phyloP scores from a whole-genome alignment of 2,888 invertebrate species.

The Cataglyphis albicans region DNA sequence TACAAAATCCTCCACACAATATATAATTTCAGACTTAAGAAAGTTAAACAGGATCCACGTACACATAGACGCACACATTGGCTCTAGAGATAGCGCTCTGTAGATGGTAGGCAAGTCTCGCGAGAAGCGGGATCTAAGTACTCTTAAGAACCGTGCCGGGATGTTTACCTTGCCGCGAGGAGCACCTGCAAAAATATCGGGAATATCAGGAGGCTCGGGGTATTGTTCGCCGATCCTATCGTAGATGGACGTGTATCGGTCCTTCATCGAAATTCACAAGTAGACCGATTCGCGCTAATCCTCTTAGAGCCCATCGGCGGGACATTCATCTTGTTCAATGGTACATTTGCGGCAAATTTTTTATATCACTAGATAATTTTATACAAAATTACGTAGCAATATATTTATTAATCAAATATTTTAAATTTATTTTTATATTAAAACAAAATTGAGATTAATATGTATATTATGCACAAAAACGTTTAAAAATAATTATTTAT shows the following conservation, averaged over 20 bases:
- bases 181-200: slow-evolving; percentile 70
- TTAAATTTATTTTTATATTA: neutral
- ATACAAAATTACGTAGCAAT: neutral
- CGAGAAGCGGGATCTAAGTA: slow-evolving; percentile 61
- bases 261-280: slow-evolving; percentile 47
- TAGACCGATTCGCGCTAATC: slow-evolving; percentile 54
- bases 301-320: slow-evolving; percentile 19
- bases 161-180: slow-evolving; percentile 19
- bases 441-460: neutral
- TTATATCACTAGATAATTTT: neutral
- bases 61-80: slow-evolving; percentile 13
- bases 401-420: neutral
- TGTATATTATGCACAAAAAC: neutral
- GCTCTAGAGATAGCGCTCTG: slow-evolving; percentile 33
- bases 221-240: slow-evolving; percentile 46
- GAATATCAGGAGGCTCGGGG: slow-evolving; percentile 41
- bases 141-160: slow-evolving; percentile 37
- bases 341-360: neutral
- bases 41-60: slow-evolving; percentile 51
- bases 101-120: slow-evolving; percentile 23
- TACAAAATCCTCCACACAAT: slow-evolving; percentile 47
- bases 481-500: neutral
- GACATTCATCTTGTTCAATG: neutral
- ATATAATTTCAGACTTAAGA: slow-evolving; percentile 53
- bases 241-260: slow-evolving; percentile 21